Evolutionary conservation across 53 echinoderm and acorn worm genomes (phyloP).

Genomic region (Patiria pectinifera): DNA sequence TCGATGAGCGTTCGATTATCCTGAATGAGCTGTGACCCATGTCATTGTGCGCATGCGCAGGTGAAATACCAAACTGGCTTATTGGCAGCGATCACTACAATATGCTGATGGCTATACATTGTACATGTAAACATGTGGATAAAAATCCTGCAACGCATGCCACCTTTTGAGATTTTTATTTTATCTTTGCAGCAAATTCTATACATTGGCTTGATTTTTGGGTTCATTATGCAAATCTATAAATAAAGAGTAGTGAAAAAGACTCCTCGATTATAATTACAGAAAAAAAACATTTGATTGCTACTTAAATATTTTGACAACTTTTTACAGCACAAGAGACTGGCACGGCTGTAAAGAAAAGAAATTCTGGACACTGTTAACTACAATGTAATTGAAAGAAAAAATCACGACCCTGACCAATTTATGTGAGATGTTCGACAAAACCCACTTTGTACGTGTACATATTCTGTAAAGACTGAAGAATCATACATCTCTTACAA

Average conservation of each 20-base stretch:
- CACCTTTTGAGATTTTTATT: too few species aligned
- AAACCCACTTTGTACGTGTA: neutral
- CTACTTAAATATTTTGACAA: conserved; percentile 5
- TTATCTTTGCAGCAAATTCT: neutral
- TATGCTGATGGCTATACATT: too few species aligned
- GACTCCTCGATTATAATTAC: neutral
- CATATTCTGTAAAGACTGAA: neutral
- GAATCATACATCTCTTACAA: neutral
- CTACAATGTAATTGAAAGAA: neutral
- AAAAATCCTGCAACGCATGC: too few species aligned
- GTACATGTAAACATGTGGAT: too few species aligned
- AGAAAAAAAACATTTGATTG: neutral
- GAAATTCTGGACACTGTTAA: neutral
- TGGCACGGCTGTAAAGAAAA: conserved; percentile 39
- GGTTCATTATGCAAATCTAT: too few species aligned
- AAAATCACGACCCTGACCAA: neutral
- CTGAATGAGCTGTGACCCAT: too few species aligned
- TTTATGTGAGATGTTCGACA: conserved; percentile 7
- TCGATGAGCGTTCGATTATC: too few species aligned
- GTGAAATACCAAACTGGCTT: too few species aligned
- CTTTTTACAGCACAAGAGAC: conserved; percentile 24
- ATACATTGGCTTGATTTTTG: too few species aligned
- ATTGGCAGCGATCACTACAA: too few species aligned
- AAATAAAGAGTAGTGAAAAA: too few species aligned
- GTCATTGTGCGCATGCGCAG: too few species aligned